Conservation (phyloP, 2,888 invertebrate species). For the Cerastis leucographa region DNA sequence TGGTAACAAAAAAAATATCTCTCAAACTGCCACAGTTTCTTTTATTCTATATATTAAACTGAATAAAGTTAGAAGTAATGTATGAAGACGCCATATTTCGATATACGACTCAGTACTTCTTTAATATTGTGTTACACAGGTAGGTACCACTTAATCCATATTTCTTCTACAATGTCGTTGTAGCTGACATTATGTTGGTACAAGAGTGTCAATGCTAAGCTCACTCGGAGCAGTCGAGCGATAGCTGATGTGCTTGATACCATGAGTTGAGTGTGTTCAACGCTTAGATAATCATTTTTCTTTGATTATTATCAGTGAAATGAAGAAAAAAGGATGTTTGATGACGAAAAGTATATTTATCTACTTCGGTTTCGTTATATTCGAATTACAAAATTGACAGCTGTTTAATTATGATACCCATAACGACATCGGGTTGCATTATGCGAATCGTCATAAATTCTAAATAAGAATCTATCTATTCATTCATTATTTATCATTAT, state of each 20-base stretch:
- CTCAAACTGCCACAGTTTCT: neutral
- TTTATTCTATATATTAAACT: neutral
- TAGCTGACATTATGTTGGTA: neutral
- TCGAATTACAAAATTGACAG: too few relatives aligned
- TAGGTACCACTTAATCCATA: neutral
- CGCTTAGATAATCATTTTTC: constrained; percentile 29
- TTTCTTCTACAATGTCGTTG: neutral
- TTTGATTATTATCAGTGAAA: constrained; percentile 62
- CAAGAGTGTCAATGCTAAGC: constrained; percentile 12
- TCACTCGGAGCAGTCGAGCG: constrained; percentile 33
- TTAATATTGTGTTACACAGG: neutral
- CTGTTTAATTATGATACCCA: too few relatives aligned
- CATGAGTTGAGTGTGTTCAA: constrained; percentile 19
- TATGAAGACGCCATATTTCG: neutral
- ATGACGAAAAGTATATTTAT: constrained; percentile 23
- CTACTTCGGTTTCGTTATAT: too few relatives aligned
- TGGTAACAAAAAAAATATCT: too few relatives aligned
- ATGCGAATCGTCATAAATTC: too few relatives aligned
- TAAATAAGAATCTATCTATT: too few relatives aligned
- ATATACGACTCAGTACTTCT: constrained; percentile 3
- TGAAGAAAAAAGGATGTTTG: constrained; percentile 35
- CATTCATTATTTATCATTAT: too few relatives aligned
- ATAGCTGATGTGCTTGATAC: constrained; percentile 36
- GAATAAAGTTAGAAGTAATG: neutral
- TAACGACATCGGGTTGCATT: too few relatives aligned